Evolutionary conservation across 2,797 vertebrate genomes (phyloP).

Genomic region (Pseudochirops cupreus): DNA sequence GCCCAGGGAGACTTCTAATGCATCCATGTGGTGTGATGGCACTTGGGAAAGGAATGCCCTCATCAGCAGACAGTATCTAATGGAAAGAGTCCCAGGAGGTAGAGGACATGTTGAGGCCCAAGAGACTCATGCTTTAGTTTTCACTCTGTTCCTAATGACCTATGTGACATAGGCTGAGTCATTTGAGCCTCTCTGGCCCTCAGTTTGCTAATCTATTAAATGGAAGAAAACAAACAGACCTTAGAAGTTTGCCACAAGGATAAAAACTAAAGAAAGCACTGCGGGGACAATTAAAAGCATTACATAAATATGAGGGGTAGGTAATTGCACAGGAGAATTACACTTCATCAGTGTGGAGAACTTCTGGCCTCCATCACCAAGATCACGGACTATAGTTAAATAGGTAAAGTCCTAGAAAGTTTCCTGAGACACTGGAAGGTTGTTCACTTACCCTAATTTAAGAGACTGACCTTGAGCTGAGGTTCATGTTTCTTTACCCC

Average conservation of each 20-base stretch:
- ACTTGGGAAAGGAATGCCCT: slow-evolving; percentile 18
- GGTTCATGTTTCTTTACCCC: not conserved
- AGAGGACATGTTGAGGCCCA: not conserved
- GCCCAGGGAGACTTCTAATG: slow-evolving; percentile 66
- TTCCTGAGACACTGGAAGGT: not conserved
- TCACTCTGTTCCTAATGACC: not conserved
- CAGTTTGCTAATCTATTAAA: slow-evolving; percentile 32
- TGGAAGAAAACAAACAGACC: not conserved
- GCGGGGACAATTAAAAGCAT: not conserved
- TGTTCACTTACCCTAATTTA: not conserved
- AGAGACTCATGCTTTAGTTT: not conserved
- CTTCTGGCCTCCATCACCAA: not conserved
- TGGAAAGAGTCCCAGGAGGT: not conserved
- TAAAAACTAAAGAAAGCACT: not conserved
- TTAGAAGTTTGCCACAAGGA: not conserved
- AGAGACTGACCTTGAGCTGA: not conserved
- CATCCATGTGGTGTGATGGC: slow-evolving; percentile 45
- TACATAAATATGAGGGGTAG: not conserved
- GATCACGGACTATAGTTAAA: not conserved
- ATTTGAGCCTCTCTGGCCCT: slow-evolving; percentile 21
- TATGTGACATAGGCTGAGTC: not conserved
- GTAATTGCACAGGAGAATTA: not conserved
- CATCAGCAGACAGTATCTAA: not conserved
- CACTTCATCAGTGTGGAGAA: not conserved
- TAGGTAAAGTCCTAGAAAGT: not conserved